Conservation (phyloP, 2,888 invertebrate genomes). For the Bruchidius siliquastri region DNA sequence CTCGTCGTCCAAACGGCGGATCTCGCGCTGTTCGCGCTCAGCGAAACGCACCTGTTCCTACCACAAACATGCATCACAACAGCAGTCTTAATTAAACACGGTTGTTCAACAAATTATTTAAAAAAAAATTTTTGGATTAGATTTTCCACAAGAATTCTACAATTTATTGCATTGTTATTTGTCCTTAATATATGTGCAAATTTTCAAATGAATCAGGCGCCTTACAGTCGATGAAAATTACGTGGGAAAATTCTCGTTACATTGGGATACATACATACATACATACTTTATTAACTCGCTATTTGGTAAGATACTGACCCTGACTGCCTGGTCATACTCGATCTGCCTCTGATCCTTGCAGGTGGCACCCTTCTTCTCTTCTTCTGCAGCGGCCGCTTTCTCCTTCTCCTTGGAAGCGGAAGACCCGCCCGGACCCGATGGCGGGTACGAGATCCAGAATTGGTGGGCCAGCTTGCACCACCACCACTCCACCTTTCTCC, state of each 20-base stretch:
- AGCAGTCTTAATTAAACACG: slow-evolving; percentile 3
- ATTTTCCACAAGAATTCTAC: too few species aligned
- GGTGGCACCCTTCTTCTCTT: slow-evolving; percentile 50
- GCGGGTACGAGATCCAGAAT: slow-evolving; percentile 82
- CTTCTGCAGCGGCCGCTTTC: slow-evolving; percentile 50
- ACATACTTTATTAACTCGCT: too few species aligned
- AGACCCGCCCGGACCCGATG: slow-evolving; percentile 65
- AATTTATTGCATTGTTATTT: too few species aligned
- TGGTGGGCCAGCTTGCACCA: slow-evolving; percentile 73
- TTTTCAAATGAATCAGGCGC: too few species aligned
- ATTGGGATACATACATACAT: too few species aligned
- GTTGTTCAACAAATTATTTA: neutral
- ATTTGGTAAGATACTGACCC: slow-evolving; percentile 44
- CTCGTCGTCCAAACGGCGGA: slow-evolving; percentile 56
- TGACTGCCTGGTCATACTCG: slow-evolving; percentile 59
- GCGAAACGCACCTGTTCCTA: slow-evolving; percentile 53
- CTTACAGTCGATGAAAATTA: too few species aligned
- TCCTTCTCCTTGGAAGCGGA: slow-evolving; percentile 60
- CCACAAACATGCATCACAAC: neutral
- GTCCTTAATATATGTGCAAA: too few species aligned
- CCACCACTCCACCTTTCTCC: neutral
- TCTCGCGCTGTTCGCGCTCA: slow-evolving; percentile 56
- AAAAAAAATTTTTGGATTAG: too few species aligned
- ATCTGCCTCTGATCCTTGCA: slow-evolving; percentile 57
- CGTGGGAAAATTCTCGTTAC: too few species aligned